Conservation (phyloP, 2,797 vertebrate species). For the Capromys pilorides region DNA sequence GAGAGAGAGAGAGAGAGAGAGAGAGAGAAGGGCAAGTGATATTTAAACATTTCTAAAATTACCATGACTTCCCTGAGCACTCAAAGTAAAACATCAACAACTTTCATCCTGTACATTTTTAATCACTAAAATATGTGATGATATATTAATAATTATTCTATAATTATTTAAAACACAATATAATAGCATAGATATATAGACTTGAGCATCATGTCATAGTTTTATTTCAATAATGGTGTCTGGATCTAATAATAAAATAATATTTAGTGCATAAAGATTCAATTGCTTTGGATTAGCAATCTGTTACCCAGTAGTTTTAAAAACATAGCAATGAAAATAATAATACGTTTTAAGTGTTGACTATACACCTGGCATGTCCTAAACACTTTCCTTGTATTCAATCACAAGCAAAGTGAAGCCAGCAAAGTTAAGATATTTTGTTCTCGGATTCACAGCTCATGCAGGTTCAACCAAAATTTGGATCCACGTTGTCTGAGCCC, state of each 20-base stretch:
- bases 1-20: too few relatives aligned
- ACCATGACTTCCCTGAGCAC: not conserved
- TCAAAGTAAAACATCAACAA: constrained; percentile 1
- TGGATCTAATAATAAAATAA: constrained; percentile 11
- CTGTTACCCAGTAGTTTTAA: not conserved
- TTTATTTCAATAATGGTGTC: constrained; percentile 36
- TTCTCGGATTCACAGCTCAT: not conserved
- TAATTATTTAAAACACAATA: not conserved
- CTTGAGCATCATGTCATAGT: constrained; percentile 22
- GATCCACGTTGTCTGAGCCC: not conserved
- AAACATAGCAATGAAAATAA: not conserved
- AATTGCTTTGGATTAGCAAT: not conserved
- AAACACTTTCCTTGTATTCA: not conserved
- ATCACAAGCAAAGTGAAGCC: not conserved
- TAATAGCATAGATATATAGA: not conserved
- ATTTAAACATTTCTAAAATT: constrained; percentile 45
- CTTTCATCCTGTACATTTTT: not conserved
- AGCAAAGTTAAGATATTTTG: not conserved
- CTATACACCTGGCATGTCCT: not conserved
- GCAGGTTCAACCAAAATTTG: not conserved
- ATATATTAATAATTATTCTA: constrained; percentile 15
- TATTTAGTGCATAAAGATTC: not conserved
- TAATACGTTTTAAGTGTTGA: not conserved
- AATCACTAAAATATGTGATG: constrained; percentile 28
- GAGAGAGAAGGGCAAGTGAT: too few relatives aligned